Conservation (phyloP, 2,797 vertebrate species). For the Gymnopithys bicolor region DNA sequence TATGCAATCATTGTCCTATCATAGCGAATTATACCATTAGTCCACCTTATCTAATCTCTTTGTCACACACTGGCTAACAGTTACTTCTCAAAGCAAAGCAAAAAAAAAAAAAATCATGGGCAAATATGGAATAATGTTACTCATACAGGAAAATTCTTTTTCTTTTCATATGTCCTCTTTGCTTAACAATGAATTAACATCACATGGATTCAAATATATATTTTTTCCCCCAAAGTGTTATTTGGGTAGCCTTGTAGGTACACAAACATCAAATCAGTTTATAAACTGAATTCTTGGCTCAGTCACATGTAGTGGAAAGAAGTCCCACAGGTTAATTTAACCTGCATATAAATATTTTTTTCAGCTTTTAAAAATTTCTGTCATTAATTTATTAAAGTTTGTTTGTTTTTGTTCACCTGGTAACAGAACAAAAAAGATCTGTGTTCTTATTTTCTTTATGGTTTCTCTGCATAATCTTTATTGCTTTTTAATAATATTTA, state of each 20-base stretch:
- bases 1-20: conserved; percentile 20
- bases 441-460: neutral
- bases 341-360: neutral
- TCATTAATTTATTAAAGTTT: neutral
- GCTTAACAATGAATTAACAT: neutral
- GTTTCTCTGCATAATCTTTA: neutral
- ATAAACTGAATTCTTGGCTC: neutral
- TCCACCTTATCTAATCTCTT: conserved; percentile 36
- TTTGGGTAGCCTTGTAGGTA: neutral
- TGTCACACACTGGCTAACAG: conserved; percentile 11
- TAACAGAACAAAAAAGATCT: neutral
- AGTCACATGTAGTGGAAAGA: neutral
- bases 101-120: neutral
- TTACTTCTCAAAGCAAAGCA: neutral
- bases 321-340: neutral
- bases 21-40: conserved; percentile 45
- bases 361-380: neutral
- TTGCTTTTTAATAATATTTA: neutral
- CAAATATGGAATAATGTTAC: neutral
- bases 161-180: neutral
- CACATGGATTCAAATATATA: neutral
- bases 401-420: neutral
- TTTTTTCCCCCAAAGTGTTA: neutral
- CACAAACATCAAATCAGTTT: neutral
- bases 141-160: neutral